Conservation (phyloP, 2,113 vertebrate species). For the Salvator merianae region DNA sequence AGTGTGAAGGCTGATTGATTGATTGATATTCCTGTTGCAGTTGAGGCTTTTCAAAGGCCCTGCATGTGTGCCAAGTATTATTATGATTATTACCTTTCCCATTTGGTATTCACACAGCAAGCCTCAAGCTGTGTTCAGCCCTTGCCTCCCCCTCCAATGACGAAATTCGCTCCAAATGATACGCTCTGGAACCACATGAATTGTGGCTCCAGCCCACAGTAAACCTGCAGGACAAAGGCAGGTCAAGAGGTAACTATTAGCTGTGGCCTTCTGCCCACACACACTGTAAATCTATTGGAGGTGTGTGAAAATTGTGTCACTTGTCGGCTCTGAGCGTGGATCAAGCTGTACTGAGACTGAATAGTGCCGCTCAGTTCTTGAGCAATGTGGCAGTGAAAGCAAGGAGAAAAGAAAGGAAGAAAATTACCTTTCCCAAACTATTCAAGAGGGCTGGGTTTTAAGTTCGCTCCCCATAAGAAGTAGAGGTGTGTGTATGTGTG, state of each 20-base stretch:
- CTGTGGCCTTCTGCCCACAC: neutral
- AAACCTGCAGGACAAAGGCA: constrained; percentile 36
- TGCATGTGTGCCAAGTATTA: neutral
- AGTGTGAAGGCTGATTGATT: neutral
- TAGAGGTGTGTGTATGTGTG: neutral
- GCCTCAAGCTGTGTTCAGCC: constrained; percentile 7
- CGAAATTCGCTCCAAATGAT: neutral
- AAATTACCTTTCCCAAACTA: too few relatives aligned
- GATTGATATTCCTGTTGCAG: constrained; percentile 22
- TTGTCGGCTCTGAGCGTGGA: neutral
- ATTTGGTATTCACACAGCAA: neutral
- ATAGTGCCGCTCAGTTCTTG: neutral
- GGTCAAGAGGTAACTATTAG: constrained; percentile 28
- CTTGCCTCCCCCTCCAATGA: neutral
- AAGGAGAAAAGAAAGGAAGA: neutral
- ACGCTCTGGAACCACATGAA: constrained; percentile 12
- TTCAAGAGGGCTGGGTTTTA: neutral
- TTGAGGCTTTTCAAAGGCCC: constrained; percentile 7
- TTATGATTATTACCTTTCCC: constrained; percentile 25
- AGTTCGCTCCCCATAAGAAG: neutral
- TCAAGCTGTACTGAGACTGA: neutral
- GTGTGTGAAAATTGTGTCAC: neutral
- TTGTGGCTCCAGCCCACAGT: neutral
- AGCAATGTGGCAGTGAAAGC: neutral
- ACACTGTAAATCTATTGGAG: neutral